Conservation (phyloP, 1,140 invertebrate genomes). For the Drosophila rufa region DNA sequence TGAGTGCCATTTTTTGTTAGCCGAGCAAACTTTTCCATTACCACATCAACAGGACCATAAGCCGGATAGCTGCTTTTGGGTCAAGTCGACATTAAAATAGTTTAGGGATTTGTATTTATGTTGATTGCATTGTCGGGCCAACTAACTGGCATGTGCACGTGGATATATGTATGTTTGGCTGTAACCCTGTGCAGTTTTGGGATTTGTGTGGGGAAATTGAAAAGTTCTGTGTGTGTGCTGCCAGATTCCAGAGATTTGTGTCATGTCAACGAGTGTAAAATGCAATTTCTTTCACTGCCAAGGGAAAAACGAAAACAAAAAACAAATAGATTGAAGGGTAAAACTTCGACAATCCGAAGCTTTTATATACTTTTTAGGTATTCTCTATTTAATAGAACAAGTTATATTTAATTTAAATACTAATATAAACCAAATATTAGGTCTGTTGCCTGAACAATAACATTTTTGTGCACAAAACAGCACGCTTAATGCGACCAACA, state of each 20-base stretch:
- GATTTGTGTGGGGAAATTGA: slow-evolving; percentile 63
- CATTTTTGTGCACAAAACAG: too few species aligned
- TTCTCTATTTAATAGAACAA: not conserved
- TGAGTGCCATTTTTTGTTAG: slow-evolving; percentile 45
- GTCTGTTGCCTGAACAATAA: too few species aligned
- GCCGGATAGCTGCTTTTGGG: slow-evolving; percentile 36
- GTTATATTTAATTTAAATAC: not conserved
- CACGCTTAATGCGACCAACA: too few species aligned
- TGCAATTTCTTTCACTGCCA: slow-evolving; percentile 66
- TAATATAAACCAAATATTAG: not conserved
- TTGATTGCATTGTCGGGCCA: slow-evolving; percentile 79
- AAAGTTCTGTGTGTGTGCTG: slow-evolving; percentile 62
- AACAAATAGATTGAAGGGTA: slow-evolving; percentile 4
- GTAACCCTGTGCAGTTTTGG: slow-evolving; percentile 24
- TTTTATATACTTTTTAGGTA: not conserved
- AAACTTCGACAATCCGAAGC: not conserved
- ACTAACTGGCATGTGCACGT: slow-evolving; percentile 54
- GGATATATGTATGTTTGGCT: not conserved
- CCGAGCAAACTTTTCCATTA: slow-evolving; percentile 70
- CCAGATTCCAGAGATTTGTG: slow-evolving; percentile 55
- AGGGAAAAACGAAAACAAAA: slow-evolving; percentile 20
- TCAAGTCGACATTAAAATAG: slow-evolving; percentile 80
- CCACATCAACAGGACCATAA: slow-evolving; percentile 46
- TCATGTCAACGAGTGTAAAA: slow-evolving; percentile 54
- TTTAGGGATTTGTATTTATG: slow-evolving; percentile 83